These are phyloP conservation scores for Azemiops feae DNA, from an alignment of 2,113 vertebrate species.

Conservation along the genomic window DNA sequence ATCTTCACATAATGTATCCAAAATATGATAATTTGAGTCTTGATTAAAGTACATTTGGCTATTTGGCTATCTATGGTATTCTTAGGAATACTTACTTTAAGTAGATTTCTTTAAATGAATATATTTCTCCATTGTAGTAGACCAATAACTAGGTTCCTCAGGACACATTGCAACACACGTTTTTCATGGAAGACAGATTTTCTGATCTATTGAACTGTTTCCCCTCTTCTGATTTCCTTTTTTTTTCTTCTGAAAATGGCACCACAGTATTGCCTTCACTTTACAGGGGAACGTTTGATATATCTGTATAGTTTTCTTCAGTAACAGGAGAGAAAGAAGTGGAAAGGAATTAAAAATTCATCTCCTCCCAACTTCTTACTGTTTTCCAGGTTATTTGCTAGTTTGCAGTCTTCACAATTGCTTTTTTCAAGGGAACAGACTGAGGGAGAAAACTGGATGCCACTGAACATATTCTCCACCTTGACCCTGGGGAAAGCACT, in stretches of 20 bases:
- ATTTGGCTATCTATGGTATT: not conserved
- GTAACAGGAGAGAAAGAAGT: not conserved
- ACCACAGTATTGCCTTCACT: not conserved
- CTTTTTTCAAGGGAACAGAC: not conserved
- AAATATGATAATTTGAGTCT: not conserved
- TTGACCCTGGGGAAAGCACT: not conserved
- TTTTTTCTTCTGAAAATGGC: not conserved
- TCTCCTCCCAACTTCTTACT: not conserved
- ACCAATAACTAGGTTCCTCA: not conserved
- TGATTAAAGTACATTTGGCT: not conserved
- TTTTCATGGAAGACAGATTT: not conserved
- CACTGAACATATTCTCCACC: not conserved
- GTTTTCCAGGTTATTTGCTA: not conserved
- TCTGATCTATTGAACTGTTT: not conserved
- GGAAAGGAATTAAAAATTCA: not conserved
- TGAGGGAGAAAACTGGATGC: too few species aligned
- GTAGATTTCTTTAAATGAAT: not conserved
- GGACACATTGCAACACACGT: not conserved
- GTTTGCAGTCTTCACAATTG: not conserved
- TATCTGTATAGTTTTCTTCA: not conserved
- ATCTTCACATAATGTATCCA: not conserved
- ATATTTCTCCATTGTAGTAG: not conserved
- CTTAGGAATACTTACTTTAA: not conserved
- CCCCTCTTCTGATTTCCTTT: not conserved
- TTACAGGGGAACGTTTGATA: not conserved